Conservation (phyloP, 2,888 invertebrate genomes). For the Monoplex corrugatus region DNA sequence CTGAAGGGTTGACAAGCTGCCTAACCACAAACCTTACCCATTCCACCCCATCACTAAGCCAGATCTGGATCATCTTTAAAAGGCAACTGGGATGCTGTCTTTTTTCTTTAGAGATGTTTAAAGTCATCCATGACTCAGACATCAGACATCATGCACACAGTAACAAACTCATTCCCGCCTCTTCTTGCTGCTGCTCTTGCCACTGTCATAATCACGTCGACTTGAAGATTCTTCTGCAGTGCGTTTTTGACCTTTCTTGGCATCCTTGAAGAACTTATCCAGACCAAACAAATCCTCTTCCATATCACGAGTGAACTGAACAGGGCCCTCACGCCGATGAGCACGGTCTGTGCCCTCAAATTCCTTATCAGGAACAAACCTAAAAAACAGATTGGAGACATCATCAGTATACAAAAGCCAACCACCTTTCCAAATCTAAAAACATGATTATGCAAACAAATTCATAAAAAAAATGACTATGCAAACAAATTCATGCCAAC, state of each 20-base stretch:
- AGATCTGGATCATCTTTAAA: no score
- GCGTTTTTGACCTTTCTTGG: constrained; percentile 87
- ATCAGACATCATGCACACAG: background rate
- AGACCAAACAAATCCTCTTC: constrained; percentile 97
- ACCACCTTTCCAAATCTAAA: no score
- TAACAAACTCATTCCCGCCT: constrained; percentile 68
- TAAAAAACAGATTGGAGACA: constrained; percentile 80
- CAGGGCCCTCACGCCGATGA: constrained; percentile 85
- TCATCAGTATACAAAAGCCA: no score
- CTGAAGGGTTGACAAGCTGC: no score
- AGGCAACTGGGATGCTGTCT: no score
- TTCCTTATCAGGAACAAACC: constrained; percentile 98
- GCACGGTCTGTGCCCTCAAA: constrained; percentile 93
- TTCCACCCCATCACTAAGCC: no score
- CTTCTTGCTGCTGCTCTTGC: constrained; percentile 70
- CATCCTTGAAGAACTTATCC: constrained; percentile 98
- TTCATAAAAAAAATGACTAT: no score
- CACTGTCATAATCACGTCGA: constrained; percentile 73
- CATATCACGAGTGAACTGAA: constrained; percentile 90
- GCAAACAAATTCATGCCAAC: no score
- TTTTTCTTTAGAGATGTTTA: no score
- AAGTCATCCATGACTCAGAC: no score
- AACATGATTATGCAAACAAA: no score
- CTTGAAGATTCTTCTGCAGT: constrained; percentile 74
- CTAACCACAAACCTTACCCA: no score